A percentile compares a stretch with the other conserved stretches of the same genome.
These are phyloP conservation scores for Penaeus japonicus DNA, from an alignment of 1,140 invertebrate species.

Conservation along the genomic window DNA sequence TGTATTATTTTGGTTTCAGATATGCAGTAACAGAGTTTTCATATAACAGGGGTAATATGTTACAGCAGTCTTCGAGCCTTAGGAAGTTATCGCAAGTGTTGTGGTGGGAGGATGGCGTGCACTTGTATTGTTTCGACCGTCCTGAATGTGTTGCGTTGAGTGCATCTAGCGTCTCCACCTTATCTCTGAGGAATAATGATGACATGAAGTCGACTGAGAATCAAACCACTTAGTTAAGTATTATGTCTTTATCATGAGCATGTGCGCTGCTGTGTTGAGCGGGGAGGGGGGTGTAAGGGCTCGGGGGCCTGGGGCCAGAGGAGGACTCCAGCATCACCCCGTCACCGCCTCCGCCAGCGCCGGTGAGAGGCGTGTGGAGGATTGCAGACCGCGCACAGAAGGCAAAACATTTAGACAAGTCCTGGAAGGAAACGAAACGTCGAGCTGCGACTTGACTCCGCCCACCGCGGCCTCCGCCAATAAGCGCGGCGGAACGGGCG, in stretches of 20 bases:
- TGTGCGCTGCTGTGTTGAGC: background rate
- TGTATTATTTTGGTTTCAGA: too few species aligned
- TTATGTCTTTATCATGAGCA: background rate
- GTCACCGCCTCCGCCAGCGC: constrained; percentile 1
- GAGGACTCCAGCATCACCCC: background rate
- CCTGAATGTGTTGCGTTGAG: too few species aligned
- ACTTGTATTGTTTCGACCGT: too few species aligned
- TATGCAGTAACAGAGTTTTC: too few species aligned
- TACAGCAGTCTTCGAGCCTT: too few species aligned
- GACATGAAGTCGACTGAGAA: background rate
- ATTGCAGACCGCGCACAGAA: constrained; percentile 56
- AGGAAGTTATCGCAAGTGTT: too few species aligned
- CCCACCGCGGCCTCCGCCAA: constrained; percentile 48
- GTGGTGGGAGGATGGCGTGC: too few species aligned
- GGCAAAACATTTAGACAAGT: constrained; percentile 59
- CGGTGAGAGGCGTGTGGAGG: constrained; percentile 41
- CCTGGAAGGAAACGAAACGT: constrained; percentile 58
- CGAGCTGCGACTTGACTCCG: constrained; percentile 45
- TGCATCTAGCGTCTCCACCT: too few species aligned
- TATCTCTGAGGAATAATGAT: too few species aligned
- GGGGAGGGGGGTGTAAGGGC: background rate
- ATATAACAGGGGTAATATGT: too few species aligned
- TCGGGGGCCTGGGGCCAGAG: background rate
- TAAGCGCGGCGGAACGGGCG: constrained; percentile 34
- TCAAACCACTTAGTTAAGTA: background rate